phyloP scores from a whole-genome alignment of 2,113 vertebrate species.

The Halcyon malimbica region DNA sequence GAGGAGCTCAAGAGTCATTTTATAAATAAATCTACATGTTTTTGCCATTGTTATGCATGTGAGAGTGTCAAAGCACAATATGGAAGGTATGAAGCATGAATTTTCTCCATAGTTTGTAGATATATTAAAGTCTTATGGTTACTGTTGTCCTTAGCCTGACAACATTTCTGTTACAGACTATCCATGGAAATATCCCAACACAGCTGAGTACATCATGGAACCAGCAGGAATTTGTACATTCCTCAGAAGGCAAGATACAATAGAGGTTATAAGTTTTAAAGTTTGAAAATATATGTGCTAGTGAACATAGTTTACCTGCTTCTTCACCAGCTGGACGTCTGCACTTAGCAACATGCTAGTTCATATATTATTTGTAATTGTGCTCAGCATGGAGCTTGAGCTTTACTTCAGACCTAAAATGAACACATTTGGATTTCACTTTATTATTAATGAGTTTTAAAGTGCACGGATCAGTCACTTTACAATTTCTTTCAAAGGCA shows the following conservation, averaged over 20 bases:
- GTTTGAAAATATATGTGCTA: not conserved
- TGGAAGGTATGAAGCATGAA: not conserved
- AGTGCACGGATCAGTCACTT: not conserved
- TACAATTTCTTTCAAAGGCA: not conserved
- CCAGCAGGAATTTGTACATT: not conserved
- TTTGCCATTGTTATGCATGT: not conserved
- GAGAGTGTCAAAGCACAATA: not conserved
- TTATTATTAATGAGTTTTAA: conserved; percentile 3
- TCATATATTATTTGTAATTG: not conserved
- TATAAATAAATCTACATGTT: not conserved
- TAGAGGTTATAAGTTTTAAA: not conserved
- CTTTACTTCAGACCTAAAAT: not conserved
- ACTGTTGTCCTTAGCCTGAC: not conserved
- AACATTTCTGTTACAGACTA: not conserved
- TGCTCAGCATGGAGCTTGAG: not conserved
- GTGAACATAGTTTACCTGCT: not conserved
- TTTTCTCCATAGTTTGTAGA: not conserved
- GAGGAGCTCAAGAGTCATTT: not conserved
- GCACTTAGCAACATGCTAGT: not conserved
- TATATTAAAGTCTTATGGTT: not conserved
- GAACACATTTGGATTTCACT: conserved; percentile 18
- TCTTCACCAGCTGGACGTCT: not conserved
- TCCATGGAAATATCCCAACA: not conserved
- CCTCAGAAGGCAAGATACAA: not conserved
- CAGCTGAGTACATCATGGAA: not conserved